A percentile compares a stretch with the other conserved stretches of the same genome.
Evolutionary conservation across 2,113 vertebrate species (phyloP).

Genomic region (Oryzias javanicus): DNA sequence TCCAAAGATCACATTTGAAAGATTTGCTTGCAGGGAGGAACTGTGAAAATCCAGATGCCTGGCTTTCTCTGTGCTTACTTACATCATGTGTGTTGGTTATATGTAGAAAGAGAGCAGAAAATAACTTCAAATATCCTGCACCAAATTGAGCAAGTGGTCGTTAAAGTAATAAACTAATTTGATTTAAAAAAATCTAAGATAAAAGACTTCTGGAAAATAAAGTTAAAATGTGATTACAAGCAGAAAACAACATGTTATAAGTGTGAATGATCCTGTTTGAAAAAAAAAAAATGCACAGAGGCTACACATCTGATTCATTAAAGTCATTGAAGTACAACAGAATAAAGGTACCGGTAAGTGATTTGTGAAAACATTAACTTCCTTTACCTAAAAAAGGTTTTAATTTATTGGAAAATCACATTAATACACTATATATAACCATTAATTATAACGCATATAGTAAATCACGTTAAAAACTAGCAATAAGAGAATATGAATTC

Average conservation of each 20-base stretch:
- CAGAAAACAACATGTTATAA: constrained; percentile 26
- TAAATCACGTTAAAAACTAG: constrained; percentile 38
- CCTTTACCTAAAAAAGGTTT: background rate
- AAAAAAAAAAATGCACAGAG: constrained; percentile 29
- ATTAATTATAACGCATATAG: background rate
- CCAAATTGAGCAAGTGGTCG: constrained; percentile 29
- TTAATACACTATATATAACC: background rate
- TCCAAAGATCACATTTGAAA: constrained; percentile 48
- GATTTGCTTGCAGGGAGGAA: constrained; percentile 43
- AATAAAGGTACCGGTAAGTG: too few relatives aligned
- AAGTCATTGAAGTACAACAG: background rate
- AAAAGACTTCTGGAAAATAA: constrained; percentile 30
- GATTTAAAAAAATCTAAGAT: constrained; percentile 23
- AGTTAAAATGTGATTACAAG: constrained; percentile 32
- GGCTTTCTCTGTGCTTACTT: constrained; percentile 28
- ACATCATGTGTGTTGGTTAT: constrained; percentile 34
- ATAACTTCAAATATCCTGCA: constrained; percentile 10
- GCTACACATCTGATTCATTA: background rate
- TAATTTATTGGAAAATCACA: constrained; percentile 3
- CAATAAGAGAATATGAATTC: constrained; percentile 18
- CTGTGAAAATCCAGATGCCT: constrained; percentile 64
- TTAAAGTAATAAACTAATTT: constrained; percentile 29
- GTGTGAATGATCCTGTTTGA: constrained; percentile 34
- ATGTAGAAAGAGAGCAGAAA: constrained; percentile 9
- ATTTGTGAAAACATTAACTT: too few relatives aligned